Percentiles rank a stretch among this genome's conserved stretches.
Conservation (phyloP, 2,797 vertebrate genomes). For the Mareca penelope region DNA sequence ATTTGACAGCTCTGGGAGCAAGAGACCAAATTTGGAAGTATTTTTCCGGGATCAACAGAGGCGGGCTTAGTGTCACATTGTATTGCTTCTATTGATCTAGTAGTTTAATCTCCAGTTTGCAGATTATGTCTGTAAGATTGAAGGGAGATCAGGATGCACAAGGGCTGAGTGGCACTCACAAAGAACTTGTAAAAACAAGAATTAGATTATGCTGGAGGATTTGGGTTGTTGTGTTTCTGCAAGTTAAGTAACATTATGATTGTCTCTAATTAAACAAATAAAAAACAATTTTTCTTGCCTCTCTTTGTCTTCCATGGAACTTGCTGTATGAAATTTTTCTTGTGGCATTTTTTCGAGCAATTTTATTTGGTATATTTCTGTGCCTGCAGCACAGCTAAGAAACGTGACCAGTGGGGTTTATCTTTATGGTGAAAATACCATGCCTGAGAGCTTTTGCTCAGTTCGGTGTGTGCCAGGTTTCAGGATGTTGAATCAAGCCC, state of each 20-base stretch:
- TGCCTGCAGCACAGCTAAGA: not conserved
- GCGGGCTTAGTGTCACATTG: not conserved
- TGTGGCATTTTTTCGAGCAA: not conserved
- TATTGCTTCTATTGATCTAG: not conserved
- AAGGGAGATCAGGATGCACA: not conserved
- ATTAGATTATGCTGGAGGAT: not conserved
- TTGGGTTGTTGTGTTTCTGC: not conserved
- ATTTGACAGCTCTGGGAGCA: not conserved
- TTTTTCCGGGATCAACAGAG: not conserved
- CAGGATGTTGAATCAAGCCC: not conserved
- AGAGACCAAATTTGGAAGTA: not conserved
- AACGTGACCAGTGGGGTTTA: not conserved
- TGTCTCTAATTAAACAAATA: not conserved
- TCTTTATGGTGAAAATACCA: not conserved
- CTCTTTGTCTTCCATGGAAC: not conserved
- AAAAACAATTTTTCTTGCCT: not conserved
- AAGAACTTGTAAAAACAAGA: not conserved
- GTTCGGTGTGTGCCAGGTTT: not conserved
- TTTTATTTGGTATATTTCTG: not conserved
- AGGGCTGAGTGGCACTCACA: not conserved
- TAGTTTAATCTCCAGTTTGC: constrained; percentile 16
- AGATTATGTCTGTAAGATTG: not conserved
- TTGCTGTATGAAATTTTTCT: not conserved
- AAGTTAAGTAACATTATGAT: not conserved
- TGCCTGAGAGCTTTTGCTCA: not conserved